Percentiles rank a stretch among this genome's conserved stretches.
Conservation (phyloP, 30 jellyfish, hydroid and myxozoan species). For the Phacellophora camtschatica region DNA sequence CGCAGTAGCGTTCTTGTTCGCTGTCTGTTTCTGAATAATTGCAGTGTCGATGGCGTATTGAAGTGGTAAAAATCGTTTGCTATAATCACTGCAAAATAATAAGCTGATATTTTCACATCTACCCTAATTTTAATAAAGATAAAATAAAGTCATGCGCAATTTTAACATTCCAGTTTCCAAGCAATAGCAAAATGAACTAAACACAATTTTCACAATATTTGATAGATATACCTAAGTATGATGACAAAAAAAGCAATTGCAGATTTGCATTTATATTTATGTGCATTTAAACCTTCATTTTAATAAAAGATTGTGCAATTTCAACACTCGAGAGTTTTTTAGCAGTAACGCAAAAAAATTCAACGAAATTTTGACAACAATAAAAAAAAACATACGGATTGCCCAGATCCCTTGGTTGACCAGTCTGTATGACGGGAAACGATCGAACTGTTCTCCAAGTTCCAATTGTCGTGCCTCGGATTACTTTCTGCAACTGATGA, state of each 20-base stretch:
- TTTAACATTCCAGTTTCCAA: too few species aligned
- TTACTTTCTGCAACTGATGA: conserved; percentile 55
- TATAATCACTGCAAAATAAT: conserved; percentile 27
- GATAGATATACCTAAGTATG: too few species aligned
- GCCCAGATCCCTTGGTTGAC: conserved; percentile 72
- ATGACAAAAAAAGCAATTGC: too few species aligned
- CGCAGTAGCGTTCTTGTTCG: neutral
- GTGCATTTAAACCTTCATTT: too few species aligned
- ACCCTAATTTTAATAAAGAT: neutral
- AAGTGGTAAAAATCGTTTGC: conserved; percentile 64
- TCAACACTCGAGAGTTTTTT: too few species aligned
- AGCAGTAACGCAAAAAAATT: too few species aligned
- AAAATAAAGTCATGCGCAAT: too few species aligned
- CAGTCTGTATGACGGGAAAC: conserved; percentile 64
- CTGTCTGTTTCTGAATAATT: conserved; percentile 57
- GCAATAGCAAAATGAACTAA: too few species aligned
- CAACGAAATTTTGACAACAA: too few species aligned
- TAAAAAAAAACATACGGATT: conserved; percentile 43
- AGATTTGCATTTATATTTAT: too few species aligned
- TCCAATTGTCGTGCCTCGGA: conserved; percentile 29
- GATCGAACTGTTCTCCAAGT: conserved; percentile 83
- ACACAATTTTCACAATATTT: too few species aligned
- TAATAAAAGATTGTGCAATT: too few species aligned
- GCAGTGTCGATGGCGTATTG: conserved; percentile 81
- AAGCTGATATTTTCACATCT: neutral